These are phyloP conservation scores for Parnassius mnemosyne DNA, from an alignment of 2,888 invertebrate genomes.

Conservation along the genomic window DNA sequence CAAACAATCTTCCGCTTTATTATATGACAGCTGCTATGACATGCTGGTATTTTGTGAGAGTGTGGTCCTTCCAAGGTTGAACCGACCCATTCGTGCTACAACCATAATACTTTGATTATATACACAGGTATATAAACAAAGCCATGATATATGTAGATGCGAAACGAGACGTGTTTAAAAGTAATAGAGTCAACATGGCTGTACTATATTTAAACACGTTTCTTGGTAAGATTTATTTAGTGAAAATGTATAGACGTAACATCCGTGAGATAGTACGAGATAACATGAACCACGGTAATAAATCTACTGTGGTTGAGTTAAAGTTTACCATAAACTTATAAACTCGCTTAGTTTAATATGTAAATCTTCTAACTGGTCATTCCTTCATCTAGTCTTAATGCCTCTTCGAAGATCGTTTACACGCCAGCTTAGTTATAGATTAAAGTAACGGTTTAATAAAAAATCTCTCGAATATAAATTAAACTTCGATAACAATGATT, in stretches of 20 bases:
- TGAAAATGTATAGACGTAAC: constrained; percentile 1
- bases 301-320: constrained; percentile 16
- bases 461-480: no score
- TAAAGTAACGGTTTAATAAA: not conserved
- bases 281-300: constrained; percentile 8
- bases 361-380: constrained; percentile 31
- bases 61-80: no score
- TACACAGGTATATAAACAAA: no score
- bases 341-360: constrained; percentile 36
- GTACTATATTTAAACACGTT: not conserved
- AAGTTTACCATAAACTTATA: constrained; percentile 37
- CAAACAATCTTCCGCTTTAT: no score
- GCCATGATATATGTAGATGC: no score
- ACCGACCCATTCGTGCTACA: no score
- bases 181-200: no score
- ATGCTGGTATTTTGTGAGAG: no score
- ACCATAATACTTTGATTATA: no score
- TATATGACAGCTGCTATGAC: no score
- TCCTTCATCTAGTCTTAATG: constrained; percentile 12
- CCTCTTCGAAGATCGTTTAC: constrained; percentile 13
- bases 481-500: no score
- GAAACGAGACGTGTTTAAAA: no score
- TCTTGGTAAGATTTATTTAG: not conserved
- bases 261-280: constrained; percentile 6
- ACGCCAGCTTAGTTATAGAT: constrained; percentile 1